Evolutionary conservation across 1,140 invertebrate genomes (phyloP), one percentile per base, ranked within the genome.

Genomic region (Wiebesia pumilae): DNA sequence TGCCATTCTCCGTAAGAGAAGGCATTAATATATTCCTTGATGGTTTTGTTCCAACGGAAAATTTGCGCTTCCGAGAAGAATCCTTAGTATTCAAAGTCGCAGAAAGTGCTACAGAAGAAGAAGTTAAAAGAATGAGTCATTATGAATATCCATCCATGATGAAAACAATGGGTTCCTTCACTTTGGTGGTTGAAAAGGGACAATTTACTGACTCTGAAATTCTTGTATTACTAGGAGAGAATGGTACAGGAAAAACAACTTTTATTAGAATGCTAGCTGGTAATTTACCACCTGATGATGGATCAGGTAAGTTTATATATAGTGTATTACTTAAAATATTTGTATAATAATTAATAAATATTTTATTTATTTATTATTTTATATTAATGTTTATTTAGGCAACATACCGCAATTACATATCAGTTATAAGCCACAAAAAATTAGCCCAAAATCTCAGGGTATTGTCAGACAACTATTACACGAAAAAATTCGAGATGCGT

Each of bases 181-280:
- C 95, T 79, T 94, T 99, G 71, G 94, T 94, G 7, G 97, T 99
- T 19, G 95, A 97, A 84, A 94, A 96, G 88, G 99, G 99, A 27
- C 98, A 99, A 91, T 99, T 99, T 92, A 99, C 99, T 38, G 99
- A 99, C 94, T 99, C 99, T 7, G 99, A 99, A 94, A 99, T 99
- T 93, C 96, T 99, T 91, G 99, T 99, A 27, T 94, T 99, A 91
- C 95, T 99, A 79, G 99, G 99, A 84, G 99, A 99, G 93, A 99
- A 99, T 95, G 99, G 99, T 88, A 99, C 99, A 75, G 99, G 99
- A 73, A 99, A 99, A 94, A 99, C 99, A 0, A 99, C 99, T 27
- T 99, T 99, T 90, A 99, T 99, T 91, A 95, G 98, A 91, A 98
- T 99, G 97, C 94, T 99, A 88, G 99, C 99, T 90, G 99, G 99